These are phyloP conservation scores for Amblyornis subalaris DNA, from an alignment of 2,113 vertebrate genomes.

Conservation along the genomic window DNA sequence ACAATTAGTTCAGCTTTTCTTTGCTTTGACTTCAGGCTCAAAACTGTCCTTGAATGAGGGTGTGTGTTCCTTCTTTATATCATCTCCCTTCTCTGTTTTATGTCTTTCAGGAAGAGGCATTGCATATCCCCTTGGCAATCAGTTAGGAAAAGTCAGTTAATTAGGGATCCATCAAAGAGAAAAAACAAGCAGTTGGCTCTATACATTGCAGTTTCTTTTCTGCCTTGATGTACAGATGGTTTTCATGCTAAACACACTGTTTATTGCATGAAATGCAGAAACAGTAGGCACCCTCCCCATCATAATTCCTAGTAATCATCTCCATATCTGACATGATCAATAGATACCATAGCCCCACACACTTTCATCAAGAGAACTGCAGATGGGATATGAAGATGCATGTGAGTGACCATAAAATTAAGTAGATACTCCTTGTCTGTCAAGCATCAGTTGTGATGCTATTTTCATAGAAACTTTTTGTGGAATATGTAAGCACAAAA, in stretches of 20 bases:
- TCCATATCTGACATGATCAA: background rate
- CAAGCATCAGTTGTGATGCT: background rate
- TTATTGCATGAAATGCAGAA: background rate
- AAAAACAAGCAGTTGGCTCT: background rate
- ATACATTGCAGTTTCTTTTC: background rate
- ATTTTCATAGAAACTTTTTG: background rate
- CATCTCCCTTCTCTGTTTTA: background rate
- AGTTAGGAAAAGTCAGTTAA: constrained; percentile 6
- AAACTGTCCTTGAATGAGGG: background rate
- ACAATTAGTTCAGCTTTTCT: background rate
- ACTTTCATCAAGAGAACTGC: background rate
- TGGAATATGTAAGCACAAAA: background rate
- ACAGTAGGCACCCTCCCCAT: background rate
- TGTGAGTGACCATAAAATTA: background rate
- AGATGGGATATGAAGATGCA: background rate
- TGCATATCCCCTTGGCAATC: background rate
- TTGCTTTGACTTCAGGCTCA: constrained; percentile 4
- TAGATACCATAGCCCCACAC: background rate
- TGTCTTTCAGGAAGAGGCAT: background rate
- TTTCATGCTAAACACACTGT: background rate
- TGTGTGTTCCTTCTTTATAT: background rate
- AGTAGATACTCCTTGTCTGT: background rate
- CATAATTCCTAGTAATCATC: background rate
- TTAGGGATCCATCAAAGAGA: background rate
- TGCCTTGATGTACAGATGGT: background rate